Evolutionary conservation across 2,797 vertebrate genomes (phyloP).

Genomic region (Anguilla pacifica): DNA sequence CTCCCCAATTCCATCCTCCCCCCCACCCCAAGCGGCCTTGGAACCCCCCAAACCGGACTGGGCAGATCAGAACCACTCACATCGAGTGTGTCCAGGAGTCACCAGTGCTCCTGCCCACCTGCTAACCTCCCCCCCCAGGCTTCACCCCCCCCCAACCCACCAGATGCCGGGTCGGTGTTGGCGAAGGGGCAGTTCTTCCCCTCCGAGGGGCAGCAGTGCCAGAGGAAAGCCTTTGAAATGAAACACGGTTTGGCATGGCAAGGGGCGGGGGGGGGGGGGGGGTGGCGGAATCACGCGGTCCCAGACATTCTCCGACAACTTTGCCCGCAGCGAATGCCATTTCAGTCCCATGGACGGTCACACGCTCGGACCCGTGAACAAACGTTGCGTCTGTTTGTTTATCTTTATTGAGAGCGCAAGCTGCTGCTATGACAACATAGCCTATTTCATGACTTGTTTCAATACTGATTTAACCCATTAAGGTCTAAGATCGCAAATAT

Average conservation of each 20-base stretch:
- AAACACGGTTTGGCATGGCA: no score
- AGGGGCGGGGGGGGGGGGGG: background rate
- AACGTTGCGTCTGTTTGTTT: background rate
- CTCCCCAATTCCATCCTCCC: conserved; percentile 16
- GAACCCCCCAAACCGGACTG: background rate
- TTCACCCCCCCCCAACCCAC: background rate
- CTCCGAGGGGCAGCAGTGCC: background rate
- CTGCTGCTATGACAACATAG: no score
- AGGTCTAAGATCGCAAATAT: no score
- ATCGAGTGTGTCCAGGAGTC: conserved; percentile 33
- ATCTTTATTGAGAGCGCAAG: background rate
- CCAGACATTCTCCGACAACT: conserved; percentile 34
- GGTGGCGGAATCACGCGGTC: conserved; percentile 49
- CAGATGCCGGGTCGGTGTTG: background rate
- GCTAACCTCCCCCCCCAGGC: background rate
- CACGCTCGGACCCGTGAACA: conserved; percentile 38
- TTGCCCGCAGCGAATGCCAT: conserved; percentile 37
- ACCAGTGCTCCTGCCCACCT: background rate
- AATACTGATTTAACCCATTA: no score
- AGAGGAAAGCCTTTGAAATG: background rate
- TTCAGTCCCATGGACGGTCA: conserved; percentile 29
- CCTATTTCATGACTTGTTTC: no score
- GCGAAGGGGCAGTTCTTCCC: background rate
- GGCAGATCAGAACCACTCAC: background rate
- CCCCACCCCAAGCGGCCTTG: background rate